Conservation (phyloP, 2,113 vertebrate species). For the Tetrax tetrax region DNA sequence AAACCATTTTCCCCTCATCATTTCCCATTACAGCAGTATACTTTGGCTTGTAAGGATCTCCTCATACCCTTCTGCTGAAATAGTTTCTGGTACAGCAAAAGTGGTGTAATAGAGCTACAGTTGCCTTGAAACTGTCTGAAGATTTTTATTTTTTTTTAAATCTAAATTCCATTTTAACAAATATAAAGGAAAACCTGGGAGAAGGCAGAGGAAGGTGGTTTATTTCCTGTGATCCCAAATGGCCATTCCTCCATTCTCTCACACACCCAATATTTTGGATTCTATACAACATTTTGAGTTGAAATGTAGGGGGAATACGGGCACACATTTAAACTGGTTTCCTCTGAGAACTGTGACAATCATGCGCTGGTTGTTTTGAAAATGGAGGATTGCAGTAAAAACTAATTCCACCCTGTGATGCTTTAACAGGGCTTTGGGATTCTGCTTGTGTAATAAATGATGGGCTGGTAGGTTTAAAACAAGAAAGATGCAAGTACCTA, state of each 20-base stretch:
- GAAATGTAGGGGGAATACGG: background rate
- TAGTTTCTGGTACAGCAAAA: constrained; percentile 24
- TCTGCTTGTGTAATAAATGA: constrained; percentile 12
- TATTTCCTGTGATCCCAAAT: constrained; percentile 23
- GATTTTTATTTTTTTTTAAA: background rate
- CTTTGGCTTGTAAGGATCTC: constrained; percentile 40
- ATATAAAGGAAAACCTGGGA: background rate
- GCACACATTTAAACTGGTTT: background rate
- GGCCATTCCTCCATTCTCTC: background rate
- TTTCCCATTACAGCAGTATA: constrained; percentile 56
- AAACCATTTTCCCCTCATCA: constrained; percentile 67
- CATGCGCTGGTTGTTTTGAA: constrained; percentile 34
- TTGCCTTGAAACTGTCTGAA: constrained; percentile 12
- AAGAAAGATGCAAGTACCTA: background rate
- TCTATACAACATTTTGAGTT: background rate
- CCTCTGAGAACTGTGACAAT: constrained; percentile 26
- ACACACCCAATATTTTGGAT: constrained; percentile 8
- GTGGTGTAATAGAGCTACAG: background rate
- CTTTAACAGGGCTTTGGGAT: constrained; percentile 1
- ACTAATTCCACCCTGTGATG: background rate
- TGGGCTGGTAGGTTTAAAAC: background rate
- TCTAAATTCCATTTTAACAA: constrained; percentile 34
- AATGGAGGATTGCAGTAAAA: constrained; percentile 48
- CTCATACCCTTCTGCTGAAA: constrained; percentile 32
- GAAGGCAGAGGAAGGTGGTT: background rate